A percentile compares a stretch with the other conserved stretches of the same genome.
phyloP scores from a whole-genome alignment of 2,888 invertebrate genomes.

The Conus canariensis region DNA sequence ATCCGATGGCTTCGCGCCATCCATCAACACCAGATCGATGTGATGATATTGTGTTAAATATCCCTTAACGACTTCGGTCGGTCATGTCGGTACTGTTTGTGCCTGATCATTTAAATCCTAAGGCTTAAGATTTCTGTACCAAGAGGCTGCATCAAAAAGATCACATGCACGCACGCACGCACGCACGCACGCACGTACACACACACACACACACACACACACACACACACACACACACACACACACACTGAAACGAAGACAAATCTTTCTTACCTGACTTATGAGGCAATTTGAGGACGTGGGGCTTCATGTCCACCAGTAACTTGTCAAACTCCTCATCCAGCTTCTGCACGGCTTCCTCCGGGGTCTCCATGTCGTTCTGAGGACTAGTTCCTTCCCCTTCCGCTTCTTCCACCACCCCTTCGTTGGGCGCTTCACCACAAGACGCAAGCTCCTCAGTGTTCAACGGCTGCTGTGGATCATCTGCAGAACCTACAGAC shows the following conservation, averaged over 20 bases:
- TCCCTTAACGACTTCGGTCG: too few species aligned
- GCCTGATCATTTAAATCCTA: too few species aligned
- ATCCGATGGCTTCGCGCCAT: too few species aligned
- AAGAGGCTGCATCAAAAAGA: too few species aligned
- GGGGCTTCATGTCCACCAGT: constrained; percentile 77
- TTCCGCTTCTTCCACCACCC: background rate
- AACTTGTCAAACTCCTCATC: constrained; percentile 76
- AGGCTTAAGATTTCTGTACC: too few species aligned
- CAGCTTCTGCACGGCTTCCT: constrained; percentile 52
- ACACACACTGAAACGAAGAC: constrained; percentile 1
- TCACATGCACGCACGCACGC: background rate
- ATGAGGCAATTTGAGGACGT: constrained; percentile 75
- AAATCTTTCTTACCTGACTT: constrained; percentile 69
- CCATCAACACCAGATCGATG: too few species aligned
- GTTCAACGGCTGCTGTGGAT: background rate
- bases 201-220: background rate
- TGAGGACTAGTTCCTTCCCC: background rate
- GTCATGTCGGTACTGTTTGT: too few species aligned
- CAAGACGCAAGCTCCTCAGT: background rate
- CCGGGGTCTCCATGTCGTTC: constrained; percentile 50
- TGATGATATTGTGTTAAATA: too few species aligned
- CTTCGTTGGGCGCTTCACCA: background rate
- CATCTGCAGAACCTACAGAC: background rate
- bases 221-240: background rate
- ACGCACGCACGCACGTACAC: constrained; percentile 31